These are phyloP conservation scores for Macrosoma leucophasiata DNA, from an alignment of 2,888 invertebrate genomes.

Conservation along the genomic window DNA sequence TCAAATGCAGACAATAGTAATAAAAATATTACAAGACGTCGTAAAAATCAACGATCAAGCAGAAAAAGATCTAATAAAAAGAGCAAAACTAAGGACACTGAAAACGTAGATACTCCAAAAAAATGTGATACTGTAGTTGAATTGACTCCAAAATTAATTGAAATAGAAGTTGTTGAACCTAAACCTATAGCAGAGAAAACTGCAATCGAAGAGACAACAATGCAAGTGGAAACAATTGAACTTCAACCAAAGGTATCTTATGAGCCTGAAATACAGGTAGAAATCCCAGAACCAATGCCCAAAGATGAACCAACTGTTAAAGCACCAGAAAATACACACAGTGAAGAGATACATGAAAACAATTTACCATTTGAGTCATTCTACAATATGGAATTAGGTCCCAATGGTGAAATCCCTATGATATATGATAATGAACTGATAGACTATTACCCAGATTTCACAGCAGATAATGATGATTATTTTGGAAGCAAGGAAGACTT, in stretches of 20 bases:
- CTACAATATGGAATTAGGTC: slow-evolving; percentile 30
- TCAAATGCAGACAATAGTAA: slow-evolving; percentile 8
- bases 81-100: slow-evolving; percentile 8
- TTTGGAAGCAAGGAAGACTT: slow-evolving; percentile 36
- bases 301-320: not conserved
- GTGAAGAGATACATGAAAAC: too few relatives aligned
- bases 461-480: slow-evolving; percentile 35
- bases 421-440: slow-evolving; percentile 34
- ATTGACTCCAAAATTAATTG: slow-evolving; percentile 7
- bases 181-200: slow-evolving; percentile 15
- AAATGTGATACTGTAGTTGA: slow-evolving; percentile 5
- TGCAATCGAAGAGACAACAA: slow-evolving; percentile 1
- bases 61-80: slow-evolving; percentile 11
- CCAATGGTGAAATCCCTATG: slow-evolving; percentile 32
- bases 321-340: too few relatives aligned
- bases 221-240: too few relatives aligned
- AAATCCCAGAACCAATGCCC: not conserved
- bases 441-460: slow-evolving; percentile 57
- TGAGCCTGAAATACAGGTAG: too few relatives aligned
- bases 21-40: slow-evolving; percentile 11
- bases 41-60: slow-evolving; percentile 14
- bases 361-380: too few relatives aligned
- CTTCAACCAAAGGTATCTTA: too few relatives aligned
- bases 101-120: slow-evolving; percentile 6
- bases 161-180: slow-evolving; percentile 7